Percentiles rank a stretch among this genome's conserved stretches.
Evolutionary conservation across 2,888 invertebrate genomes (phyloP).

Genomic region (Torymus aiolomorphi): DNA sequence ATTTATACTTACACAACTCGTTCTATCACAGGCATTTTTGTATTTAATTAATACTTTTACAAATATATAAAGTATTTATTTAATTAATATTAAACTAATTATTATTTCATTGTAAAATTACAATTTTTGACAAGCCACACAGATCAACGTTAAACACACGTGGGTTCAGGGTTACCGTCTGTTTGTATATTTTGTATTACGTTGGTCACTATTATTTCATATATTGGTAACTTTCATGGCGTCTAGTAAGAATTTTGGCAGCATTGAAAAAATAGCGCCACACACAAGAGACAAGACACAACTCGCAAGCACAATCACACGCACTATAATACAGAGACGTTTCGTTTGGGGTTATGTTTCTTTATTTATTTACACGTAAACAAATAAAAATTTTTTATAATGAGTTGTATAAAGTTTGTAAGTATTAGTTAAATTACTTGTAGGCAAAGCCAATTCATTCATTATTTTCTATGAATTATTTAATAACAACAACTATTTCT

Average conservation of each 20-base stretch:
- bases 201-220: too few relatives aligned
- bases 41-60: background rate
- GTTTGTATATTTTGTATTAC: too few relatives aligned
- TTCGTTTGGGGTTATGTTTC: constrained; percentile 37
- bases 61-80: background rate
- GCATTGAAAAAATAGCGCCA: too few relatives aligned
- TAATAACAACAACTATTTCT: background rate
- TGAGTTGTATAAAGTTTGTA: constrained; percentile 59
- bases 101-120: constrained; percentile 2
- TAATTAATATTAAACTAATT: background rate
- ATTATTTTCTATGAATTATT: background rate
- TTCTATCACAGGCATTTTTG: constrained; percentile 70
- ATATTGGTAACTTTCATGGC: too few relatives aligned
- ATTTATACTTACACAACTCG: constrained; percentile 73
- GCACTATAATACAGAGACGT: too few relatives aligned
- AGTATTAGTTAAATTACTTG: constrained; percentile 23
- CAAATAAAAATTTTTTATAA: constrained; percentile 13
- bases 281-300: too few relatives aligned
- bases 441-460: background rate
- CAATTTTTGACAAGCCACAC: background rate
- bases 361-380: constrained; percentile 1
- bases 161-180: background rate
- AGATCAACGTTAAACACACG: background rate
- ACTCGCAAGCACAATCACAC: too few relatives aligned
- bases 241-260: too few relatives aligned